These are phyloP conservation scores for Drosophila persimilis DNA, from an alignment of 1,140 invertebrate genomes.

Conservation along the genomic window DNA sequence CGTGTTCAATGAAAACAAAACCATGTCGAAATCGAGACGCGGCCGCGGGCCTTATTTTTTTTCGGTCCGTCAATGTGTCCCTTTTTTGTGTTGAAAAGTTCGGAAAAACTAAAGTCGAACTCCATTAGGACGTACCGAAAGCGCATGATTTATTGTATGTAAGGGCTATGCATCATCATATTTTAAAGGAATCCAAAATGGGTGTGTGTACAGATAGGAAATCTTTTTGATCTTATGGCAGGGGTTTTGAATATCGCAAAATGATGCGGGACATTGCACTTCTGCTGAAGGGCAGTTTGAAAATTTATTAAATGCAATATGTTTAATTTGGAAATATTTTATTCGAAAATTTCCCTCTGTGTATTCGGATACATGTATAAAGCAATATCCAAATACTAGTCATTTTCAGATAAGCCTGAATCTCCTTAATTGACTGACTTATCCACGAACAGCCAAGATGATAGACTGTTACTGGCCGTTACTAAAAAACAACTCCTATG, in stretches of 20 bases:
- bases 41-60: conserved; percentile 57
- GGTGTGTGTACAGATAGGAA: conserved; percentile 20
- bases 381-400: too few species aligned
- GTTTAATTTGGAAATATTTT: too few species aligned
- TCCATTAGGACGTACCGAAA: conserved; percentile 59
- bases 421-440: too few species aligned
- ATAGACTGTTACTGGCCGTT: too few species aligned
- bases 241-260: conserved; percentile 6
- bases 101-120: conserved; percentile 68
- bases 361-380: too few species aligned
- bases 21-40: conserved; percentile 61
- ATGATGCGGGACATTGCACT: conserved; percentile 7
- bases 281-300: too few species aligned
- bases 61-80: conserved; percentile 19
- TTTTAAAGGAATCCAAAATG: conserved; percentile 22
- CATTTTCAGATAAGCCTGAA: too few species aligned
- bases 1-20: conserved; percentile 56
- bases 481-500: too few species aligned
- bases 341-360: too few species aligned
- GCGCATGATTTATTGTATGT: conserved; percentile 65
- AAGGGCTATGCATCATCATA: conserved; percentile 66
- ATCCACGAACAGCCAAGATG: too few species aligned
- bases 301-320: too few species aligned
- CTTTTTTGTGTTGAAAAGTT: conserved; percentile 49
- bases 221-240: conserved; percentile 30